Evolutionary conservation across 2,113 vertebrate species (phyloP).

Genomic region (mouse (Mus musculus)): GRCm39 chr17:25966501-25967000

Average conservation of each 20-base stretch:
- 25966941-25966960: background rate
- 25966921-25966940: slow-evolving; percentile 71
- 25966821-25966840: background rate
- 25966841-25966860: fast-evolving
- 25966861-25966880: slow-evolving; percentile 53
- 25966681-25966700: background rate
- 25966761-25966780: background rate
- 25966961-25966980: background rate
- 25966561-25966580: background rate
- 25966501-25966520: no score
- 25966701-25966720: background rate
- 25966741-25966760: background rate
- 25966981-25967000: fast-evolving
- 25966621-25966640: background rate
- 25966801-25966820: background rate
- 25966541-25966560: no score
- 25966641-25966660: background rate
- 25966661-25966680: background rate
- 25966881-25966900: background rate
- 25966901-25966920: slow-evolving; percentile 4
- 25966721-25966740: background rate
- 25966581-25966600: background rate
- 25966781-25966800: background rate
- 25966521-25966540: no score
- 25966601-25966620: background rate